Base-by-base conservation (phyloP, 2,113 vertebrate species). In the Archilochus colubris region DNA sequence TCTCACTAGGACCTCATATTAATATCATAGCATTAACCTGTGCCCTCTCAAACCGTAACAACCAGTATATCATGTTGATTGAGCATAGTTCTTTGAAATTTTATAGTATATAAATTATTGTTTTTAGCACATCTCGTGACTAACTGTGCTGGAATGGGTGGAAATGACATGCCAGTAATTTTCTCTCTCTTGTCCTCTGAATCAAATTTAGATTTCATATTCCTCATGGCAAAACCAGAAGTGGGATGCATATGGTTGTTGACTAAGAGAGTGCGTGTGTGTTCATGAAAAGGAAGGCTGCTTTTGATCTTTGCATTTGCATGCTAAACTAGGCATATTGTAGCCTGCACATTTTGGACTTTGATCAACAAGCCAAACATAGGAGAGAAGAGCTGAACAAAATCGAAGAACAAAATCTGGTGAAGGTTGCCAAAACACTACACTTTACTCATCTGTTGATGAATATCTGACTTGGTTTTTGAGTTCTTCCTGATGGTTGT, bases 371-470 rank as follows among this genome's bases (percentile, higher is more conserved):
- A 82, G 51, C 61, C 59, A 87, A 92, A 59, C 44, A 28, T 8
- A 46, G 61, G 59, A 86, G 66, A 87, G 48, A 66, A 76, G 73
- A 75, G 24, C 53, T 87, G 77, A 87, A 69, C 27, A 73, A 33
- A 86, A 68, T 0, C n/a, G 28, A 86, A 68, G 58, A 82, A 63
- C 44, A 83, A 63, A 84, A 63, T 22, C 36, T 53, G 14, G 27
- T 50, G 23, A 82, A 94, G 62, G 53, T 82, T 96, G 78, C 85
- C 88, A 54, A 92, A 97, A 95, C 46, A 61, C 55, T 40, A 20
- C 43, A 53, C 18, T 50, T 57, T 53, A 55, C 30, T 69, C 38
- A 74, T 48, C 73, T 94, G 68, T 36, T 82, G 50, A 38, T 73
- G 69, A 79, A 16, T 82, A 63, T 90, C 72, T 78, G 33, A 72